phyloP scores from a whole-genome alignment of 2,797 vertebrate species.

The Heteromormyrus szaboi region DNA sequence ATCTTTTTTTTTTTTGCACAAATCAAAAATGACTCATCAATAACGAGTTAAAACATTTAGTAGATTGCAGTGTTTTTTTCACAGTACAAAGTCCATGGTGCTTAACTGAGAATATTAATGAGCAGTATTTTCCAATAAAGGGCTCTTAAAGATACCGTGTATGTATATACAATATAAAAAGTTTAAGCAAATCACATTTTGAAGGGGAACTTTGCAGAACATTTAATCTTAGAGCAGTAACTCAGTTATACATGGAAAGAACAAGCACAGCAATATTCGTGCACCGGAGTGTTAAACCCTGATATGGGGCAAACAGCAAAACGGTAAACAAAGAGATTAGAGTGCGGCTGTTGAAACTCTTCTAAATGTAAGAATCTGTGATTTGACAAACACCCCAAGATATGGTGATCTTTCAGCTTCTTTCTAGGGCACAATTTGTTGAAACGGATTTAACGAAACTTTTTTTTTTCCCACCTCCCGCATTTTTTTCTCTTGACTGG shows the following conservation, averaged over 20 bases:
- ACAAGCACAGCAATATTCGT: background rate
- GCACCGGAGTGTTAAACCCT: background rate
- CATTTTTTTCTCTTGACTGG: slow-evolving; percentile 22
- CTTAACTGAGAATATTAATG: background rate
- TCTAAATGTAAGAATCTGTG: slow-evolving; percentile 9
- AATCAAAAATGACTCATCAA: slow-evolving; percentile 7
- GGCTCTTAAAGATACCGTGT: background rate
- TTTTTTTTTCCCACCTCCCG: background rate
- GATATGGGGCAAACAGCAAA: background rate
- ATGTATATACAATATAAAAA: background rate
- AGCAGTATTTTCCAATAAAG: background rate
- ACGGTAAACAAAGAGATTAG: slow-evolving; percentile 16
- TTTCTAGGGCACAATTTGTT: slow-evolving; percentile 53
- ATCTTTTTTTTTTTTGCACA: background rate
- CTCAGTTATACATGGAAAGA: background rate
- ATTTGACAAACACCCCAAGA: slow-evolving; percentile 9
- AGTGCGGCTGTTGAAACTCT: background rate
- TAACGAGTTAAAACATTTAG: background rate
- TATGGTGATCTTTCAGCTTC: slow-evolving; percentile 28
- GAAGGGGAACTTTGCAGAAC: background rate
- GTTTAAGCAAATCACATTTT: background rate
- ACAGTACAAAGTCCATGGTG: background rate
- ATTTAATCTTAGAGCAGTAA: background rate
- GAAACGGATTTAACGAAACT: slow-evolving; percentile 45
- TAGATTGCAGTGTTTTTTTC: background rate